Base-by-base conservation (phyloP, 2,888 invertebrate species). In the Lumbricus terrestris region DNA sequence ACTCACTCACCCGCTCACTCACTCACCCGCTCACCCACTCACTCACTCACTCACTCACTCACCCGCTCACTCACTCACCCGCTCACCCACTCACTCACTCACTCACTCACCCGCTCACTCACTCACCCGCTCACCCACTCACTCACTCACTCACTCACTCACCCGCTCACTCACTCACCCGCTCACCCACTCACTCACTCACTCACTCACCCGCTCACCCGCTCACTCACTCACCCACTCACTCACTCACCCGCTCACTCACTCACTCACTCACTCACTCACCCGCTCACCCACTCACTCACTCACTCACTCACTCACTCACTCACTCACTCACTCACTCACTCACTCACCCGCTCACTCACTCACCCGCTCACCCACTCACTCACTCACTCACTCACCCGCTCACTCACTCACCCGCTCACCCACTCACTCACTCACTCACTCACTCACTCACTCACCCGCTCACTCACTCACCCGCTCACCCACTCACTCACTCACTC, bases 381-480 rank as follows among this genome's bases (percentile, higher is more conserved):
- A n/a, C n/a, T n/a, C n/a, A n/a, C 83, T 83, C 83, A 34, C 83
- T 83, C 83, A 34, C 83, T 83, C 83, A 83, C 83, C 16, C 83
- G 20, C 83, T 34, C 83, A 83, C 83, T 33, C 83, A 83, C 83
- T 34, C 83, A 40, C n/a, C n/a, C n/a, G n/a, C 40, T 40, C 40
- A 40, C 40, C 16, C 40, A 40, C 40, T 40, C 40, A 40, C 5
- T 40, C 40, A 40, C 13, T 40, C 40, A 40, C 40, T 40, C 40
- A 40, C 40, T 38, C 38, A 38, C 5, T 38, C 38, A 38, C n/a
- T n/a, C n/a, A n/a, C n/a, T n/a, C n/a, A n/a, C n/a, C n/a, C n/a
- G n/a, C 83, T 83, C 83, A 34, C 83, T 83, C 83, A 34, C 83
- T 83, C 83, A 83, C 83, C 16, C n/a, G n/a, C n/a, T n/a, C n/a